Evolutionary conservation across 2,888 invertebrate genomes (phyloP), one percentile per base, ranked within the genome.

Genomic region (Eupeodes luniger): DNA sequence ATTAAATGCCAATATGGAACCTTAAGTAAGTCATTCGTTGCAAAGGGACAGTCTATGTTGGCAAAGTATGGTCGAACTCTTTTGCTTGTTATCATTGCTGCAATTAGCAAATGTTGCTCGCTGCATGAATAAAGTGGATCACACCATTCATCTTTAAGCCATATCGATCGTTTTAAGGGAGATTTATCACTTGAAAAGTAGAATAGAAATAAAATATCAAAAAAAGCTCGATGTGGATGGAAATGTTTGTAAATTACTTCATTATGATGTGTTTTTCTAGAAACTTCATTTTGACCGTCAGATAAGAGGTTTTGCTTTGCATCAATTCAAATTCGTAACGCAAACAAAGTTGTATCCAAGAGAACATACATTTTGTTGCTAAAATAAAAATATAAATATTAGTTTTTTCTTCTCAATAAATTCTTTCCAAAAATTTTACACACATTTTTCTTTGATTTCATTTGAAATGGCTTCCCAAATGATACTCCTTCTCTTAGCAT

Each of bases 301-400:
- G 74, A 27, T 90, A 82, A 0, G 91, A 86, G 2, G 47, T 53
- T 44, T 78, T 78, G 2, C 40, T 44, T 34, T 78, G 27, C 14
- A 12, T 61, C 14, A 91, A 9, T 85, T 93, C 92, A 91, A 92
- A 93, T 70, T 93, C 93, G 78, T 91, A 92, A 34, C 92, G 92
- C 4, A 91, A 91, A 49, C 85, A 79, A 7, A 93, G 78, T 5
- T 90, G 83, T 11, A 93, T 76, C 93, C 93, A 93, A 5, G 61
- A 79, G 72, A 91, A 92, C 89, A 93, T 91, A 4, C 92, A 87
- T 77, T 92, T 92, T 9, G 92, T 92, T n/a, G 92, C 92, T 91
- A 40, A 82, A 77, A 57, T 57, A 16, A 34, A 12, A 16, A 44
- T 16, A 4, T 14, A 4, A 9, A 12, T 14, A 59, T 0, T 16